A percentile compares a stretch with the other conserved stretches of the same genome.
These are phyloP conservation scores for Cydia amplana DNA, from an alignment of 1,140 invertebrate genomes.

Conservation along the genomic window DNA sequence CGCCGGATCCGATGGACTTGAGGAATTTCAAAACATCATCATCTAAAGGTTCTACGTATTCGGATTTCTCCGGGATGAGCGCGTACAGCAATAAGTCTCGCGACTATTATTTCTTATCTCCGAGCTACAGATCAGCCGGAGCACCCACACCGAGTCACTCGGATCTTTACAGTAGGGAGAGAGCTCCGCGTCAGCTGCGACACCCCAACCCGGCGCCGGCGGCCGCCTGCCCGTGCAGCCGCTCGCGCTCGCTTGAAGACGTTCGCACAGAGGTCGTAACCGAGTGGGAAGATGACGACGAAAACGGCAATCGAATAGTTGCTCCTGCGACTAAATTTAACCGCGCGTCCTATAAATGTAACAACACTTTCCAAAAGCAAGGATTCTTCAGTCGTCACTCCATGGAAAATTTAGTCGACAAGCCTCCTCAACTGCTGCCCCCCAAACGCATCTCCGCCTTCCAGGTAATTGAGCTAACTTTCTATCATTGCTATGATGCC, in stretches of 20 bases:
- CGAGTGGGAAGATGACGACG: constrained; percentile 83
- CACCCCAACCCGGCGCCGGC: constrained; percentile 58
- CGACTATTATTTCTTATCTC: constrained; percentile 86
- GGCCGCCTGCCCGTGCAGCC: constrained; percentile 80
- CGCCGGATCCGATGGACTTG: constrained; percentile 76
- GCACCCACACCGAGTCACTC: constrained; percentile 77
- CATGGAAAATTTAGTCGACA: constrained; percentile 85
- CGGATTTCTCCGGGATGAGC: constrained; percentile 66
- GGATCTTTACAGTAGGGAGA: constrained; percentile 69
- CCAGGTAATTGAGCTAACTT: constrained; percentile 72
- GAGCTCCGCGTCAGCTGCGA: constrained; percentile 73
- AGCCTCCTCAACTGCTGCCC: constrained; percentile 65
- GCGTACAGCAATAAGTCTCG: constrained; percentile 80
- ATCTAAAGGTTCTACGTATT: constrained; percentile 80
- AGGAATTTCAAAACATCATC: constrained; percentile 74
- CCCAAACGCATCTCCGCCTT: constrained; percentile 71
- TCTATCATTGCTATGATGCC: constrained; percentile 54
- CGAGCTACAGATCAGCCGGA: constrained; percentile 81
- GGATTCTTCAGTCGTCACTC: constrained; percentile 80
- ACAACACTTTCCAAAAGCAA: constrained; percentile 65
- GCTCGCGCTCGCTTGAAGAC: constrained; percentile 85
- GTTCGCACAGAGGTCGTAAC: constrained; percentile 83
- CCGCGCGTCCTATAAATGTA: constrained; percentile 61
- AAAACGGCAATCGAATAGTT: constrained; percentile 80
- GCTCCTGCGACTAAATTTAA: constrained; percentile 75